Conservation (phyloP, 2,797 vertebrate species). For the Sebastes trivittatus region DNA sequence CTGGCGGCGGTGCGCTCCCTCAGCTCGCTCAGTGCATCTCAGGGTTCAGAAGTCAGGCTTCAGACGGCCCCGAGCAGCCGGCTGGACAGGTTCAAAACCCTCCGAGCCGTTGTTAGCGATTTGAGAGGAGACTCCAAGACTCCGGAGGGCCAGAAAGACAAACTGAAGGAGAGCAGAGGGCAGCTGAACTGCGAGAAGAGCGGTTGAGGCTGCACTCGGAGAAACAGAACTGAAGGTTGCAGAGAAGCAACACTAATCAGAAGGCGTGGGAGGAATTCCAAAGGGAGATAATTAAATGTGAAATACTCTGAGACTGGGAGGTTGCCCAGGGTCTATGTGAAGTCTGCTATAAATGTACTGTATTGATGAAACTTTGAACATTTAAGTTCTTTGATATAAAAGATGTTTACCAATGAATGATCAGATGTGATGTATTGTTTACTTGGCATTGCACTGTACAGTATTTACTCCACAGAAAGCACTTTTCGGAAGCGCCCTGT, state of each 20-base stretch:
- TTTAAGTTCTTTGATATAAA: constrained; percentile 75
- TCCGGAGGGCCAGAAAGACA: constrained; percentile 68
- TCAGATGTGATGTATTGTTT: constrained; percentile 79
- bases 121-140: constrained; percentile 70
- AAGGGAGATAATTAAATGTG: constrained; percentile 72
- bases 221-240: constrained; percentile 48
- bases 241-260: constrained; percentile 45
- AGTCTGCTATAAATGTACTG: constrained; percentile 75
- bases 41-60: constrained; percentile 74
- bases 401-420: constrained; percentile 78
- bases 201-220: constrained; percentile 47
- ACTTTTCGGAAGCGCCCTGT: constrained; percentile 59
- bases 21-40: constrained; percentile 80
- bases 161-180: constrained; percentile 74
- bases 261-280: constrained; percentile 48
- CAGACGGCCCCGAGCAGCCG: constrained; percentile 75
- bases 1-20: constrained; percentile 83
- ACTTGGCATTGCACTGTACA: constrained; percentile 77
- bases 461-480: constrained; percentile 68
- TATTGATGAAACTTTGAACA: constrained; percentile 74
- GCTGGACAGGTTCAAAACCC: constrained; percentile 85
- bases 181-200: constrained; percentile 77
- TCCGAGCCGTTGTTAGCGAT: constrained; percentile 80
- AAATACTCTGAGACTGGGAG: constrained; percentile 61
- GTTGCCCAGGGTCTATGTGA: constrained; percentile 60